Percentiles rank a stretch among this genome's conserved stretches.
phyloP scores from a whole-genome alignment of 2,113 vertebrate genomes.

The Coracopsis vasa region DNA sequence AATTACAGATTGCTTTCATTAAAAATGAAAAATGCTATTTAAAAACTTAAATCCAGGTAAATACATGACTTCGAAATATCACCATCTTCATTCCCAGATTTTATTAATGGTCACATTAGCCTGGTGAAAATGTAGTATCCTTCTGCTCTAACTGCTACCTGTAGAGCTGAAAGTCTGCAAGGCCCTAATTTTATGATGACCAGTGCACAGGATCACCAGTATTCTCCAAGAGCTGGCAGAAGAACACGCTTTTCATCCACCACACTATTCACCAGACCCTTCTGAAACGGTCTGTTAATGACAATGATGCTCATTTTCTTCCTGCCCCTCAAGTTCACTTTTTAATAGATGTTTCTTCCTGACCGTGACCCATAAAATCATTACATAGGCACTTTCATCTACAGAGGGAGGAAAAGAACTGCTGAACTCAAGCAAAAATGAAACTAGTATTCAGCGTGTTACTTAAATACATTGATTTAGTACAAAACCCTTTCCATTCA shows the following conservation, averaged over 20 bases:
- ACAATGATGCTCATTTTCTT: slow-evolving; percentile 62
- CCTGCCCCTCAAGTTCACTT: slow-evolving; percentile 59
- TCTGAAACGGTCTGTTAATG: slow-evolving; percentile 41
- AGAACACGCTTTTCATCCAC: slow-evolving; percentile 24
- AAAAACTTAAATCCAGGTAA: not conserved
- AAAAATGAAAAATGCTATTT: slow-evolving; percentile 3
- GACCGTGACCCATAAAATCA: slow-evolving; percentile 65
- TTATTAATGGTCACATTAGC: not conserved
- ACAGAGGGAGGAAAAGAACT: slow-evolving; percentile 56
- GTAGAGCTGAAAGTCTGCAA: not conserved
- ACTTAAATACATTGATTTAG: slow-evolving; percentile 68
- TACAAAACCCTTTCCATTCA: slow-evolving; percentile 64
- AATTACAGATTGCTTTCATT: not conserved
- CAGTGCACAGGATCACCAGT: not conserved
- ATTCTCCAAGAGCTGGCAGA: not conserved
- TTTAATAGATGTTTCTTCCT: slow-evolving; percentile 68
- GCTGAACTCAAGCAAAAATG: slow-evolving; percentile 64
- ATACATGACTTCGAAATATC: not conserved
- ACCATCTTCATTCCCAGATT: not conserved
- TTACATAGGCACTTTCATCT: slow-evolving; percentile 66
- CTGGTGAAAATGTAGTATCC: not conserved
- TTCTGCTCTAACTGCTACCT: not conserved
- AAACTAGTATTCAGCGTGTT: slow-evolving; percentile 45
- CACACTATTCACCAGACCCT: slow-evolving; percentile 16
- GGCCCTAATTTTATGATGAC: slow-evolving; percentile 10